Conservation (phyloP, 1,140 invertebrate genomes). For the Melitaea cinxia region DNA sequence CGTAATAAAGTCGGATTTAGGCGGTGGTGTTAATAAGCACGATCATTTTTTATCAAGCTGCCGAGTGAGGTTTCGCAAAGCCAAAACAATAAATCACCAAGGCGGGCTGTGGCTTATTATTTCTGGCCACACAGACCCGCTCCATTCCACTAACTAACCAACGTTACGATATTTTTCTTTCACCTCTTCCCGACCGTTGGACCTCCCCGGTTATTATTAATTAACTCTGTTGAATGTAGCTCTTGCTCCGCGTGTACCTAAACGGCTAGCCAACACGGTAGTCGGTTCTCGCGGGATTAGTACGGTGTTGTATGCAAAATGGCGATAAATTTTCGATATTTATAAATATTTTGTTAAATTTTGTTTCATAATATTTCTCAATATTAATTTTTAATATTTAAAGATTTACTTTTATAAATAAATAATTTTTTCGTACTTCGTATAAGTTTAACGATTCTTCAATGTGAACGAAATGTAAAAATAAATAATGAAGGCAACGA, state of each 20-base stretch:
- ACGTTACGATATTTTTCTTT: slow-evolving; percentile 62
- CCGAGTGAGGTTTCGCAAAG: slow-evolving; percentile 69
- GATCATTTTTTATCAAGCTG: slow-evolving; percentile 76
- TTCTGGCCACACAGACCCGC: slow-evolving; percentile 57
- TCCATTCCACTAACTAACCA: slow-evolving; percentile 63
- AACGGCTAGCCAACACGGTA: slow-evolving; percentile 8
- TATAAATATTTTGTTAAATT: too few relatives aligned
- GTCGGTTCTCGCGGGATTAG: slow-evolving; percentile 16
- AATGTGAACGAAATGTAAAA: not conserved
- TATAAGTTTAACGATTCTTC: not conserved
- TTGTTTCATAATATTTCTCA: not conserved
- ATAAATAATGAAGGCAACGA: not conserved
- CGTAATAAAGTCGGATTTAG: slow-evolving; percentile 60
- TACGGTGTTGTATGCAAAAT: slow-evolving; percentile 11
- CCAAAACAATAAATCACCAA: slow-evolving; percentile 75
- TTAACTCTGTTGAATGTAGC: slow-evolving; percentile 49
- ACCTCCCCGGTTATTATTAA: slow-evolving; percentile 60
- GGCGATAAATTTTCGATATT: not conserved
- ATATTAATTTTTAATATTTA: not conserved
- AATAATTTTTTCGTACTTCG: not conserved
- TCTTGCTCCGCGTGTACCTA: slow-evolving; percentile 13
- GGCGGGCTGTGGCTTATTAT: slow-evolving; percentile 70
- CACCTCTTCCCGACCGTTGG: slow-evolving; percentile 26
- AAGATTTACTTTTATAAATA: not conserved
- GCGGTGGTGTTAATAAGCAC: slow-evolving; percentile 69